Evolutionary conservation across 2,888 invertebrate genomes (phyloP).

Genomic region (Eupeodes luniger): DNA sequence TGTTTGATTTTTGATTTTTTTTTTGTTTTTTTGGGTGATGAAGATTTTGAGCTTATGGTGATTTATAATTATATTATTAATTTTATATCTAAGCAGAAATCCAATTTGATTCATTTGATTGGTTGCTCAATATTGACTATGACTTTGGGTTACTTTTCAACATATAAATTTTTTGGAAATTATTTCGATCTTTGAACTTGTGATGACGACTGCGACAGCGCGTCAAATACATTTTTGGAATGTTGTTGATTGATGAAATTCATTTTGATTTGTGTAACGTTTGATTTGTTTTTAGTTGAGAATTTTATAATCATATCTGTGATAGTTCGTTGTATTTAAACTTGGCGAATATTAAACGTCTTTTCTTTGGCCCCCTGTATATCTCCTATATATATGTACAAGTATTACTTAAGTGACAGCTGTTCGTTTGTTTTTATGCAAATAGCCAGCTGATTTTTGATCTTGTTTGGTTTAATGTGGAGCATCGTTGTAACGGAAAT

Average conservation of each 20-base stretch:
- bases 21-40: neutral
- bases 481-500: no score
- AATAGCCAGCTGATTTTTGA: no score
- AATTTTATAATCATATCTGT: no score
- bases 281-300: no score
- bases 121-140: conserved; percentile 18
- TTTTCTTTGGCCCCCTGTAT: no score
- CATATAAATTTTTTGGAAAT: neutral
- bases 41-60: neutral
- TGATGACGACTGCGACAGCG: neutral
- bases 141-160: conserved; percentile 33
- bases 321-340: no score
- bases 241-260: neutral
- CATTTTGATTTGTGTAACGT: neutral
- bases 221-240: neutral
- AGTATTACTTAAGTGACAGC: no score
- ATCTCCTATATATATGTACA: no score
- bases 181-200: conserved; percentile 18
- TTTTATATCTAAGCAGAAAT: conserved; percentile 20
- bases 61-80: neutral
- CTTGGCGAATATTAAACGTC: no score
- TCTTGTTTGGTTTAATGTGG: no score
- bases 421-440: no score
- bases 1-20: conserved; percentile 1
- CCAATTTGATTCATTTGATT: conserved; percentile 8